Evolutionary conservation across 2,113 vertebrate genomes (phyloP), one percentile per base, ranked within the genome.

Genomic region (human (Homo sapiens)): DNA sequence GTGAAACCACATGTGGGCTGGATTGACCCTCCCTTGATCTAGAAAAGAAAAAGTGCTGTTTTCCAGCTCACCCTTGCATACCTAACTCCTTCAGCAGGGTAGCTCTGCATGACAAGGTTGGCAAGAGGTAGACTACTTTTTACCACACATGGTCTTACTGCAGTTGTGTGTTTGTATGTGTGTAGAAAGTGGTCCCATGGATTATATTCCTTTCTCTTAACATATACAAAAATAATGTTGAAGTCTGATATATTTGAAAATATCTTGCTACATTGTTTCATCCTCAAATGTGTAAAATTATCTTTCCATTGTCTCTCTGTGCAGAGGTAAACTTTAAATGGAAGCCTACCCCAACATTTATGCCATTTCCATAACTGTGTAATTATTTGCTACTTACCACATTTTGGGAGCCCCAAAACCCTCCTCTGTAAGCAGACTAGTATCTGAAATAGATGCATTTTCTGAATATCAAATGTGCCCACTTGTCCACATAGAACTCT

Each of bases 1-100:
- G 86, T 73, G 38, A 96, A 97, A 97, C 95, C 96, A 97, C 83
- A 96, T 97, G 93, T 95, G 87, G 12, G 76, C 32, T 75, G n/a
- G 55, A 61, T 45, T 93, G 92, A 93, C 68, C 82, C 80, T 48
- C 35, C 89, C 73, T 92, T 97, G 79, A 97, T 96, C 78, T 78
- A 87, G 88, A 82, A 87, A 93, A 96, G 78, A 64, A 27, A 64
- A 75, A 81, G 70, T 43, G 25, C 22, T 89, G 32, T 84, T 88
- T 94, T 87, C 64, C 70, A 92, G 30, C 86, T 94, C 89, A 59
- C 82, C 38, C 27, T 55, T 91, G 45, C 45, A 35, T 55, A 55
- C 45, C 78, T 52, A 23, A 45, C 57, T 93, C 55, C 66, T 50
- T 57, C 45, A 57, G n/a, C 59, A 90, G 25, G 48, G 64, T 73